Conservation (phyloP, 1,140 invertebrate species). For the Anastrepha obliqua region DNA sequence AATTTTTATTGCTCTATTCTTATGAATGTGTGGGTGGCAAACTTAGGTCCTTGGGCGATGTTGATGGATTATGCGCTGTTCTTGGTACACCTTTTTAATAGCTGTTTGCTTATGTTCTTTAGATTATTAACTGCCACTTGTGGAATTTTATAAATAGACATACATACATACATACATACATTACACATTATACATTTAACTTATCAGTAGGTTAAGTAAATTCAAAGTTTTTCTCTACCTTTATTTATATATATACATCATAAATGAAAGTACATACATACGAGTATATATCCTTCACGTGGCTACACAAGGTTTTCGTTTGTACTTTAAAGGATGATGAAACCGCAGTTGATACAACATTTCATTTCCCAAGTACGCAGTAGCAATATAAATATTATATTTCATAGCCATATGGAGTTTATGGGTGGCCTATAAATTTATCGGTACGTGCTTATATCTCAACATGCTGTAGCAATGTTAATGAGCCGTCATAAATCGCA, state of each 20-base stretch:
- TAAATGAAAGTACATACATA: too few species aligned
- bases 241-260: too few species aligned
- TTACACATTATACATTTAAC: neutral
- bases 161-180: too few species aligned
- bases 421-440: constrained; percentile 18
- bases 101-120: neutral
- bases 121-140: neutral
- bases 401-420: neutral
- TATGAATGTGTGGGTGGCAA: neutral
- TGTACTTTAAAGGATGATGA: neutral
- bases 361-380: neutral
- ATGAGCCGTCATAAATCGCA: neutral
- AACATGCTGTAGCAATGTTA: neutral
- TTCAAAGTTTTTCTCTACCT: neutral
- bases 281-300: neutral
- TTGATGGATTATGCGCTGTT: neutral
- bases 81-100: neutral
- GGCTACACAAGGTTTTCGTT: neutral
- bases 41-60: neutral
- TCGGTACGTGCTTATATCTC: neutral
- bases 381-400: constrained; percentile 9
- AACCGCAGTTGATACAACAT: neutral
- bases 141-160: too few species aligned
- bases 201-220: neutral
- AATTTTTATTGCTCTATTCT: too few species aligned